Evolutionary conservation across 2,888 invertebrate species (phyloP), one percentile per base, ranked within the genome.

Genomic region (Ischnus inquisitorius): DNA sequence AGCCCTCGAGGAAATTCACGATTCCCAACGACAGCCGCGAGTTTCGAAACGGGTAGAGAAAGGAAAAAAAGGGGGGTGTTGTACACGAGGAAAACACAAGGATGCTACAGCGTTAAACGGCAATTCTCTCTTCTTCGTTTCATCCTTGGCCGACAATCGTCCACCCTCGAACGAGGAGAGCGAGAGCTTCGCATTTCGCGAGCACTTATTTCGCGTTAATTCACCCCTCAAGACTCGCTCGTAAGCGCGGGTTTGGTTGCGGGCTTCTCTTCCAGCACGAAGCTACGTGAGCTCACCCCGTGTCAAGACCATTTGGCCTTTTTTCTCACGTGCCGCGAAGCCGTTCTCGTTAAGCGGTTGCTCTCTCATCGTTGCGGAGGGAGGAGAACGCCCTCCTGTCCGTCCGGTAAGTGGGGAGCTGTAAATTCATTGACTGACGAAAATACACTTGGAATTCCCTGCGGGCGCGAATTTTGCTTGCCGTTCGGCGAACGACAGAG

Each of bases 341-440:
- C 91, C 91, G 91, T 92, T 92, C 92, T 92, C 90, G 92, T 93
- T 93, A 93, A 93, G 92, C 90, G 91, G 88, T 69, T 64, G 67
- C 64, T 82, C 75, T 78, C 71, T 64, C 74, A 48, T 54, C 65
- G 69, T 54, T 68, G 74, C 78, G 12, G 22, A 57, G 34, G 34
- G 34, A 34, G 34, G 34, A 34, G 34, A 34, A 34, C 8, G 65
- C 69, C 74, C 80, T 65, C 41, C 28, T 54, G 54, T 14, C 54
- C 72, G 83, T 89, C 88, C 85, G 87, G 88, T 88, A 88, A 90
- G 90, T 64, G 90, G 90, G 90, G 91, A 91, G 91, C 89, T 92
- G 93, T 93, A 93, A 93, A 93, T 93, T 93, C 93, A 93, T 93
- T 93, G 92, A 93, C 92, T 90, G 92, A 90, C 91, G 91, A 92